Percentiles rank a stretch among this genome's conserved stretches.
Evolutionary conservation across 2,888 invertebrate species (phyloP).

Genomic region (Schizotus pectinicornis): DNA sequence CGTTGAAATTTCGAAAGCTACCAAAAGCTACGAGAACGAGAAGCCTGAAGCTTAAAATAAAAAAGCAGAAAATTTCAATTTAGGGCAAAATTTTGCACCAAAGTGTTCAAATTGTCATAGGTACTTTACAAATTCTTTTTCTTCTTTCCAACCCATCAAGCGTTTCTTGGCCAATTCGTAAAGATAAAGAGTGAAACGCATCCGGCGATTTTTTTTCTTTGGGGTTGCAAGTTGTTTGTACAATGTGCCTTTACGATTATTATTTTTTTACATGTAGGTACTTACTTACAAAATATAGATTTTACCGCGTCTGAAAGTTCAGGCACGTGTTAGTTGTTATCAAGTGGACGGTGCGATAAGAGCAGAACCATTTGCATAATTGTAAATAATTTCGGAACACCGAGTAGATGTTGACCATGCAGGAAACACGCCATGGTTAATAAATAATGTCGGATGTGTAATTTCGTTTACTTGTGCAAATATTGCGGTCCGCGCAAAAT

Average conservation of each 20-base stretch:
- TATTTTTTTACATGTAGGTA: neutral
- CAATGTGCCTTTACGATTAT: conserved; percentile 9
- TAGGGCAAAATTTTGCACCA: too few relatives aligned
- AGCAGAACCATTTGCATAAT: conserved; percentile 22
- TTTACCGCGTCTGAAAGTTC: neutral
- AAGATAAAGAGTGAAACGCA: too few relatives aligned
- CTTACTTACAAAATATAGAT: neutral
- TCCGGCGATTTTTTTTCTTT: too few relatives aligned
- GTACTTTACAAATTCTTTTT: too few relatives aligned
- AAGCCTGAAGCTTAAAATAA: too few relatives aligned
- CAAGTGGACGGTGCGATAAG: conserved; percentile 8
- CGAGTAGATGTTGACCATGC: conserved; percentile 12
- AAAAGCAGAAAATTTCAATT: too few relatives aligned
- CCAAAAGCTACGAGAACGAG: too few relatives aligned
- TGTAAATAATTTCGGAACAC: conserved; percentile 19
- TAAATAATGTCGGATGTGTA: conserved; percentile 23
- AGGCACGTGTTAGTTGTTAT: conserved; percentile 9
- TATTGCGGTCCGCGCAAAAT: conserved; percentile 22
- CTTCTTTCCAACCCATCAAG: too few relatives aligned
- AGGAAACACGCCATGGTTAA: conserved; percentile 27
- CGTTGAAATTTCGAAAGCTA: too few relatives aligned
- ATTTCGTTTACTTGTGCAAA: conserved; percentile 30
- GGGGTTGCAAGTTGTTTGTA: neutral
- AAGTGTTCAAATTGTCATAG: too few relatives aligned
- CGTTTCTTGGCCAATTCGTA: too few relatives aligned